Base-by-base conservation (phyloP, 2,113 vertebrate genomes). In the Catharus fuscescens region DNA sequence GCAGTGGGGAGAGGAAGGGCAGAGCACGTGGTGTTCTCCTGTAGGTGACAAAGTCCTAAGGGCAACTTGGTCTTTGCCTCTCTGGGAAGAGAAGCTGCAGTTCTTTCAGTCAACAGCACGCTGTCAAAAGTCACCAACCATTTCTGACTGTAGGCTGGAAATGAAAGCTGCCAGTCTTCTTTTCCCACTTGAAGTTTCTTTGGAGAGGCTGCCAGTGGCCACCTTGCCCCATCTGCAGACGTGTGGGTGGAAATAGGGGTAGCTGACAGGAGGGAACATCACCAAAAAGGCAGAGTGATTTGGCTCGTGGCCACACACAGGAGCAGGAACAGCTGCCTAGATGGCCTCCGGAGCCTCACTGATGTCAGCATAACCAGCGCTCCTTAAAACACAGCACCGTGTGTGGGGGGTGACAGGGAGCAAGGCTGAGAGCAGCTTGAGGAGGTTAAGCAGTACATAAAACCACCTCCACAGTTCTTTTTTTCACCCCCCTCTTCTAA, bases 241-340 rank as follows among this genome's bases (percentile, higher is more conserved):
- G 10, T 95, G 95, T 95, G 95, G 93, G 92, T 0, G 19, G 87
- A 62, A 82, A 59, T 54, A 67, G 93, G 91, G 94, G 87, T 77
- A 94, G 93, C 81, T 38, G 1, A 54, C 94, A 83, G 93, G 92
- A 96, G 93, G 79, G 95, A 96, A 88, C 92, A 93, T 94, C 96
- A 92, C 94, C 90, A 65, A 80, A 92, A 93, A 93, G 94, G 92
- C 95, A 74, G 88, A 92, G 88, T 10, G 6, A 32, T 86, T 96
- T 96, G 95, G 96, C 95, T 80, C n/a, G 1, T 18, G 34, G 95
- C 95, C 96, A 90, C 24, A 14, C 83, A 96, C 95, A 86, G 96
- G 95, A 97, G 95, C 94, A 96, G 85, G 79, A 96, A 14, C 95
- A 97, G 95, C 96, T 96, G 95, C 94, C 90, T 88, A 2, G 60